Evolutionary conservation across 2,888 invertebrate species (phyloP), one percentile per base, ranked within the genome.

Genomic region (Drosophila ochracea): DNA sequence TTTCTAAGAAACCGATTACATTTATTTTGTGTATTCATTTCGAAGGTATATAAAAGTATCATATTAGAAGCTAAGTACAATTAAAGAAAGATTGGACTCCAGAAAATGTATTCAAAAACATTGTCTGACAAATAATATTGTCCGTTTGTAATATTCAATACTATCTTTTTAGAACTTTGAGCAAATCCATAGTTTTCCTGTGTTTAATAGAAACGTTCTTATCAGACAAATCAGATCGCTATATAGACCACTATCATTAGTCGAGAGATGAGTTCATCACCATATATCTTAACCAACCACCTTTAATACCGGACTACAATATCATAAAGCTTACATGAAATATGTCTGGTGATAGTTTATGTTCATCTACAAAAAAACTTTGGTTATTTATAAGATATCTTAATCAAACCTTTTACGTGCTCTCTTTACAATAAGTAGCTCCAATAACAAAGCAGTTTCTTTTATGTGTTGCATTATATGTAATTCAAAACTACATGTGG

Each of bases 401-500:
- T 4, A 47, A 25, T 47, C 7, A 47, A 47, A 25, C 47, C 9
- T 4, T 6, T n/a, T 2, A 10, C 4, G 21, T 21, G 11, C 21
- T 11, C 21, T 43, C 43, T 1, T 21, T 43, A 6, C 25, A 47
- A 50, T 19, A 28, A 28, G 19, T 19, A 10, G 10, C 5, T 47
- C 21, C 7, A 47, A 47, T 47, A 28, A 5, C 28, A 50, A n/a
- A 13, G 4, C 4, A n/a, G 6, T 16, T 31, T 1, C 3, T 19
- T 52, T 19, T 5, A n/a, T 30, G 11, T 13, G 6, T 5, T 30
- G 11, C 3, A 6, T 52, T 47, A 25, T 16, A 47, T 47, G 16
- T 47, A 47, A 4, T 16, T 47, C 11, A 39, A 28, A 60, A 53
- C 49, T 58, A 49, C n/a, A 41, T 53, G 30, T 30, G 50, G 30